Evolutionary conservation across 2,113 vertebrate species (phyloP).

Genomic region (Cyprinus carpio): DNA sequence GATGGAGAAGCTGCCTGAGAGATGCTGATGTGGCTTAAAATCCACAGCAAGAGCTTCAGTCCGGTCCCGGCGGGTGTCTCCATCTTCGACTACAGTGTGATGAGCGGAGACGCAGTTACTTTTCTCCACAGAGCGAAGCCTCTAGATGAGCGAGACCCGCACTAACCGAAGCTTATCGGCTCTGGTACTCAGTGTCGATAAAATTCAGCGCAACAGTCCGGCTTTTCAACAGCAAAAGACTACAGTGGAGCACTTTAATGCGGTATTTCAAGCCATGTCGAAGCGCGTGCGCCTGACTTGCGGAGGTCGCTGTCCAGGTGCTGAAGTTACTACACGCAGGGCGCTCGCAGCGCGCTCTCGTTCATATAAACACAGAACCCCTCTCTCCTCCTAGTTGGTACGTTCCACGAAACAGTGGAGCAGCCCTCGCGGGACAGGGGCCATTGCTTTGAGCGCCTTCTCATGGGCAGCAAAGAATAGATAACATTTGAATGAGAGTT

Average conservation of each 20-base stretch:
- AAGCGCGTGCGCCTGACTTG: background rate
- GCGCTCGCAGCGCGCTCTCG: slow-evolving; percentile 24
- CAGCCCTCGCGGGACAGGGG: slow-evolving; percentile 53
- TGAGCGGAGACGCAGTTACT: slow-evolving; percentile 51
- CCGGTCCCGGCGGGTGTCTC: slow-evolving; percentile 65
- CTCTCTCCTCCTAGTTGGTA: slow-evolving; percentile 52
- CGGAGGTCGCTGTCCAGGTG: slow-evolving; percentile 59
- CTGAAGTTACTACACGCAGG: slow-evolving; percentile 54
- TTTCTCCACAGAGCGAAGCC: slow-evolving; percentile 26
- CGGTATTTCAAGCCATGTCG: slow-evolving; percentile 48
- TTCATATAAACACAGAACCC: slow-evolving; percentile 50
- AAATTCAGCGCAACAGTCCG: slow-evolving; percentile 18
- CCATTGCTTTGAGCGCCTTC: slow-evolving; percentile 45
- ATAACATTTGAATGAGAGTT: slow-evolving; percentile 2
- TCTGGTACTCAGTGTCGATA: slow-evolving; percentile 27
- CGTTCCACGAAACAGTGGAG: slow-evolving; percentile 55
- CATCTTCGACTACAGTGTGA: slow-evolving; percentile 66
- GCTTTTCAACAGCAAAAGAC: background rate
- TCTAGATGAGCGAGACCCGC: slow-evolving; percentile 41
- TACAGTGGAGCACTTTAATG: background rate
- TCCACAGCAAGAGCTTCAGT: slow-evolving; percentile 71
- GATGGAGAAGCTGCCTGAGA: slow-evolving; percentile 73
- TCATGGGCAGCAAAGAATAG: slow-evolving; percentile 40
- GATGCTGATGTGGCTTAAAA: slow-evolving; percentile 69
- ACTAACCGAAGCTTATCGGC: slow-evolving; percentile 41